These are phyloP conservation scores for Cheirogaleus medius DNA, from an alignment of 2,113 vertebrate species.

Conservation along the genomic window DNA sequence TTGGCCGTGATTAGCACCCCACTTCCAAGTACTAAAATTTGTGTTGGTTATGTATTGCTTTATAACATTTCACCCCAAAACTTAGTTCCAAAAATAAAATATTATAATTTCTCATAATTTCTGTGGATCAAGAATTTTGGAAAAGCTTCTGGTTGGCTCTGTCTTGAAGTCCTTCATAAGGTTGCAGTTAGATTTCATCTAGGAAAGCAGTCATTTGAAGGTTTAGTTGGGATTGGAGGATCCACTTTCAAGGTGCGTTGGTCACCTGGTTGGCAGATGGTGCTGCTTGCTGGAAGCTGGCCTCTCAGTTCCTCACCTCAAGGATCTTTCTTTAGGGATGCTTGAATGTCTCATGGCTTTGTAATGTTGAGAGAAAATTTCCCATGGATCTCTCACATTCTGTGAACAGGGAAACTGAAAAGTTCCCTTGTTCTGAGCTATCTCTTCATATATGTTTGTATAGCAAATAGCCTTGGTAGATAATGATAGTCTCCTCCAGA, in stretches of 20 bases:
- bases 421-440: background rate
- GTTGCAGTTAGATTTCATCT: background rate
- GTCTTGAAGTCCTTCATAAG: background rate
- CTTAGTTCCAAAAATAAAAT: background rate
- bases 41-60: background rate
- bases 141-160: background rate
- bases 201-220: background rate
- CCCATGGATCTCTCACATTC: background rate
- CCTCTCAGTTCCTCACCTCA: background rate
- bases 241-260: background rate
- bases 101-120: background rate
- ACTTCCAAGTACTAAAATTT: background rate
- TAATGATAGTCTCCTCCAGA: background rate
- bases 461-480: background rate
- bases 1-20: background rate
- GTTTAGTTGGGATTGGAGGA: background rate
- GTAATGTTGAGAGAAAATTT: background rate
- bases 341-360: background rate
- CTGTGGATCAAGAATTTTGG: background rate
- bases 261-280: background rate
- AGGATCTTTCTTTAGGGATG: background rate
- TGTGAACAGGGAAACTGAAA: background rate
- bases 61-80: background rate
- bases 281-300: background rate
- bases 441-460: constrained; percentile 47